Base-by-base conservation (phyloP, 2,797 vertebrate genomes). In the Leptatherina wallacei region DNA sequence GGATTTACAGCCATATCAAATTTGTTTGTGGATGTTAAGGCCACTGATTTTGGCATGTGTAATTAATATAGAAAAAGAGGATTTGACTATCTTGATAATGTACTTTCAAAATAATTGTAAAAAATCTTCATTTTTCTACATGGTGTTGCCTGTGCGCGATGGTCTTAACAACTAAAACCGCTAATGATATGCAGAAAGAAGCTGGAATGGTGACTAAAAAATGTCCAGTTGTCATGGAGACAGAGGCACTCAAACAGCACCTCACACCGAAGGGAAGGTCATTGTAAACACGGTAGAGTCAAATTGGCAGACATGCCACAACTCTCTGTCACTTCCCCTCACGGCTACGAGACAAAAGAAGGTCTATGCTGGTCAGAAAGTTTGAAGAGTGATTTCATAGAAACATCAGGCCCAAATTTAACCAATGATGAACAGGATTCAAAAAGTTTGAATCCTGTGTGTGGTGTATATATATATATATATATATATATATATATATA, bases 221-320 rank as follows among this genome's bases (percentile, higher is more conserved):
- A 71, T 66, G 69, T 73, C 72, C 78, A 56, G 85, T 90, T 84
- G 84, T 82, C 87, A 91, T 85, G 78, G 87, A 32, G 71, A 89
- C 77, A 22, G 76, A 86, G 72, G 73, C 73, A 77, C 79, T 82
- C 65, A 66, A 84, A 77, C 71, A 52, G 56, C 80, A 77, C 65
- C 75, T 78, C 79, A 22, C 83, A 83, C 69, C 61, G 71, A 71
- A 60, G 67, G 75, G 86, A 84, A 84, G 81, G 84, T 85, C 80
- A 85, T 40, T 6, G 65, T 81, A 81, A 86, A 83, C 80, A 85
- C 73, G 55, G 77, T 10, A 42, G 75, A 89, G 82, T 83, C 82
- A 80, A 65, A 84, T 40, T 75, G 78, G 69, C 75, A 76, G 77
- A 75, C 71, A 22, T 61, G 61, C 69, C 62, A 30, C 58, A 36